Evolutionary conservation across 2,797 vertebrate species (phyloP).

Genomic region (Eleutherodactylus coqui): DNA sequence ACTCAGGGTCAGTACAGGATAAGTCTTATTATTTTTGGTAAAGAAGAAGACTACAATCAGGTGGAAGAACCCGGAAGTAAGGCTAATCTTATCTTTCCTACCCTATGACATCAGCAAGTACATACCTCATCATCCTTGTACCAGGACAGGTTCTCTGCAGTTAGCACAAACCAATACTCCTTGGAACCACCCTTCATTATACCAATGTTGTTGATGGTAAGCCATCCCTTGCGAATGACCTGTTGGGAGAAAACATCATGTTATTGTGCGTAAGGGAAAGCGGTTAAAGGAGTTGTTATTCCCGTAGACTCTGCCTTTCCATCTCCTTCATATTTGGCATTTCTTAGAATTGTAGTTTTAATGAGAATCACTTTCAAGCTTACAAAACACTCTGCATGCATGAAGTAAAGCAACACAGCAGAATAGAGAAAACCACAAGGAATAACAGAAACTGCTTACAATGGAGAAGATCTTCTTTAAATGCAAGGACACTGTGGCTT

Average conservation of each 20-base stretch:
- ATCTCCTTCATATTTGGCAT: not conserved
- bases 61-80: too few relatives aligned
- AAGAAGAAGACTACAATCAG: too few relatives aligned
- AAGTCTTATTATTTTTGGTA: too few relatives aligned
- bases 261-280: not conserved
- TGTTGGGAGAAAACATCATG: slow-evolving; percentile 64
- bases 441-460: not conserved
- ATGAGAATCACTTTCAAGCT: not conserved
- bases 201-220: slow-evolving; percentile 97
- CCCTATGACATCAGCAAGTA: not conserved
- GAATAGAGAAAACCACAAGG: slow-evolving; percentile 3
- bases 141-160: slow-evolving; percentile 96
- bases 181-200: slow-evolving; percentile 99
- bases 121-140: slow-evolving; percentile 96
- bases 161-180: slow-evolving; percentile 98
- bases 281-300: too few relatives aligned
- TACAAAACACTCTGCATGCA: slow-evolving; percentile 24
- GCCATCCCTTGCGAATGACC: slow-evolving; percentile 98
- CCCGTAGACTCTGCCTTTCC: not conserved
- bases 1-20: too few relatives aligned
- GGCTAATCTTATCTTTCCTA: too few relatives aligned
- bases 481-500: not conserved
- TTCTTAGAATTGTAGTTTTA: not conserved
- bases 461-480: not conserved
- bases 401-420: not conserved